A percentile compares a stretch with the other conserved stretches of the same genome.
These are phyloP conservation scores for Drosophila kohkoa DNA, from an alignment of 1,140 invertebrate genomes.

Conservation along the genomic window DNA sequence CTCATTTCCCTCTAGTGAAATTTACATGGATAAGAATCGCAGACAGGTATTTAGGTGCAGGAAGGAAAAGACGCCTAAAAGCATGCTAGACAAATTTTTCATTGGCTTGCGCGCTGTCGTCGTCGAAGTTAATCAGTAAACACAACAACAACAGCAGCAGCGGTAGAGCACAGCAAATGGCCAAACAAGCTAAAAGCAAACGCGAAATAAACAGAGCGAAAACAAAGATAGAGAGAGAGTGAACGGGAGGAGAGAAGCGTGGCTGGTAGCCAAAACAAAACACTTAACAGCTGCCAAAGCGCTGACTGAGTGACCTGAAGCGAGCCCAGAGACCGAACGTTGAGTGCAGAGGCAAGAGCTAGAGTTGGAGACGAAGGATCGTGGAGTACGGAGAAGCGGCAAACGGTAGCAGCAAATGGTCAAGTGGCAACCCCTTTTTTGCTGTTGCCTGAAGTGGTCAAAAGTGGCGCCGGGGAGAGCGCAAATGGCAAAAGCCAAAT, in stretches of 20 bases:
- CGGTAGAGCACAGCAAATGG: slow-evolving; percentile 9
- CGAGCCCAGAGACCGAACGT: slow-evolving; percentile 20
- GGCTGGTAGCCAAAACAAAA: slow-evolving; percentile 68
- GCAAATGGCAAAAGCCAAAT: slow-evolving; percentile 80
- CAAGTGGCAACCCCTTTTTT: slow-evolving; percentile 70
- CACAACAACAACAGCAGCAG: slow-evolving; percentile 31
- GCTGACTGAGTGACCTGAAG: slow-evolving; percentile 76
- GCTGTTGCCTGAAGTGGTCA: slow-evolving; percentile 69
- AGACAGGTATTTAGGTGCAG: neutral
- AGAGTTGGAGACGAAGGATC: neutral
- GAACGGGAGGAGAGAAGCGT: too few relatives aligned
- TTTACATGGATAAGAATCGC: slow-evolving; percentile 18
- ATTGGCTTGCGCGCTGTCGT: slow-evolving; percentile 4
- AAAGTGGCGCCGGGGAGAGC: slow-evolving; percentile 63
- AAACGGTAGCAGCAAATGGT: slow-evolving; percentile 53
- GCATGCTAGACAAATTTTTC: slow-evolving; percentile 42
- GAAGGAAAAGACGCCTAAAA: slow-evolving; percentile 15
- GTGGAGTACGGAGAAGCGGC: neutral
- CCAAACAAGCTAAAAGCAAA: slow-evolving; percentile 24
- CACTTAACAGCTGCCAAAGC: slow-evolving; percentile 68
- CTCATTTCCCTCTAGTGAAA: slow-evolving; percentile 49
- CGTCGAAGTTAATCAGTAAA: slow-evolving; percentile 55
- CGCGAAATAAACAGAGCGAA: slow-evolving; percentile 27
- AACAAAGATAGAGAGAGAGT: neutral
- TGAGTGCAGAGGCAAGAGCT: neutral